Evolutionary conservation across 2,113 vertebrate genomes (phyloP).

Genomic region (Mystacornis crossleyi): DNA sequence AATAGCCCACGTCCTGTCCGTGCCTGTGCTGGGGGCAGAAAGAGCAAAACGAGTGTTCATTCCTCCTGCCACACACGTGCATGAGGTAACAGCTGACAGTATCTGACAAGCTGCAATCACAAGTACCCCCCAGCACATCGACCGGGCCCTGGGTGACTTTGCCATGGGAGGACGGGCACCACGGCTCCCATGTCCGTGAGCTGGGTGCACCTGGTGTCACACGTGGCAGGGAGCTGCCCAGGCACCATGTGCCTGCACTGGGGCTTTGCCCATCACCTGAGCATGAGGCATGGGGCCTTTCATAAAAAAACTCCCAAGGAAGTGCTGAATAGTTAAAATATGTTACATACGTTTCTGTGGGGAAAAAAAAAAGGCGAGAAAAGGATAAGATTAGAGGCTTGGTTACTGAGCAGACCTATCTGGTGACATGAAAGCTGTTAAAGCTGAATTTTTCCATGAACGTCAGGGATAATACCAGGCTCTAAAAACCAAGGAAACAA

Average conservation of each 20-base stretch:
- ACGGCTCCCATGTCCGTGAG: accelerated
- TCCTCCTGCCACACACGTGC: not conserved
- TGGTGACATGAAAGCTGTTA: not conserved
- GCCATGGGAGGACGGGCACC: accelerated
- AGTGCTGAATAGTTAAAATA: not conserved
- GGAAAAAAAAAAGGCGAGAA: accelerated
- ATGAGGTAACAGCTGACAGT: not conserved
- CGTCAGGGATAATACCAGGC: not conserved
- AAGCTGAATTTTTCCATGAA: not conserved
- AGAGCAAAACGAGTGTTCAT: accelerated
- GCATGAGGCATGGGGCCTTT: not conserved
- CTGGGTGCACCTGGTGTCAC: not conserved
- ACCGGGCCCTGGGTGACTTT: not conserved
- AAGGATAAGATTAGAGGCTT: not conserved
- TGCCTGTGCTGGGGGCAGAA: not conserved
- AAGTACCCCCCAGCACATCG: not conserved
- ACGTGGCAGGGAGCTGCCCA: accelerated
- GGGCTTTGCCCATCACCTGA: not conserved
- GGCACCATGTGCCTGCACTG: accelerated
- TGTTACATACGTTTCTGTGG: not conserved
- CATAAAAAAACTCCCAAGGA: not conserved
- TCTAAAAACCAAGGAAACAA: not conserved
- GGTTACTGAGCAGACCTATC: not conserved
- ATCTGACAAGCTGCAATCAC: constrained; percentile 12
- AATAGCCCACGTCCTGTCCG: not conserved